phyloP scores from a whole-genome alignment of 2,113 vertebrate species.

The Osmerus eperlanus region DNA sequence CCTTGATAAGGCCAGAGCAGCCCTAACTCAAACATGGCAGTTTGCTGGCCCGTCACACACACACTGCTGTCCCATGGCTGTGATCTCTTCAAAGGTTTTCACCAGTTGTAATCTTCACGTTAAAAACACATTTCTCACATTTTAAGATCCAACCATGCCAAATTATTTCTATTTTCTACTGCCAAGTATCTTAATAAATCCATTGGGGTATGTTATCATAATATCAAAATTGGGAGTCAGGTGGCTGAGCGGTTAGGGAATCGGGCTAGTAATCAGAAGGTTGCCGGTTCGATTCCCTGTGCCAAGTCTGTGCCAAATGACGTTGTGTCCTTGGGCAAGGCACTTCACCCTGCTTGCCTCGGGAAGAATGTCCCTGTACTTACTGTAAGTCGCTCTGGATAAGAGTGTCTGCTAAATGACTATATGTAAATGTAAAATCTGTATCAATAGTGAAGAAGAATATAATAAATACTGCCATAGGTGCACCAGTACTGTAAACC shows the following conservation, averaged over 20 bases:
- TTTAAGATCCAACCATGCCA: background rate
- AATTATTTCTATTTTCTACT: background rate
- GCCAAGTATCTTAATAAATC: conserved; percentile 7
- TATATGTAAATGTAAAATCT: background rate
- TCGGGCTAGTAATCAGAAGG: too few relatives aligned
- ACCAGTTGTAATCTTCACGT: conserved; percentile 8
- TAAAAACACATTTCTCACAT: conserved; percentile 1
- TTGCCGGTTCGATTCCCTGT: too few relatives aligned
- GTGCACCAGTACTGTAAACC: too few relatives aligned
- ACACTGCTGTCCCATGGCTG: background rate
- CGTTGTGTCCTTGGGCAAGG: too few relatives aligned
- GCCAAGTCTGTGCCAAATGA: too few relatives aligned
- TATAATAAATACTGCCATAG: too few relatives aligned
- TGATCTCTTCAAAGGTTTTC: background rate
- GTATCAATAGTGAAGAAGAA: background rate
- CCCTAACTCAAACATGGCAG: background rate
- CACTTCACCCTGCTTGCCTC: too few relatives aligned
- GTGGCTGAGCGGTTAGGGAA: too few relatives aligned
- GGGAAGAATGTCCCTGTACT: too few relatives aligned
- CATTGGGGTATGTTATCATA: conserved; percentile 9
- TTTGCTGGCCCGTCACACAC: background rate
- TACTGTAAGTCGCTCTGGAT: too few relatives aligned
- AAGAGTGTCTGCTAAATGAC: too few relatives aligned
- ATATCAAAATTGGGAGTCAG: too few relatives aligned
- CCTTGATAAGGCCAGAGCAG: background rate